phyloP scores from a whole-genome alignment of 2,888 invertebrate genomes.

The Hypomecis atomaria region DNA sequence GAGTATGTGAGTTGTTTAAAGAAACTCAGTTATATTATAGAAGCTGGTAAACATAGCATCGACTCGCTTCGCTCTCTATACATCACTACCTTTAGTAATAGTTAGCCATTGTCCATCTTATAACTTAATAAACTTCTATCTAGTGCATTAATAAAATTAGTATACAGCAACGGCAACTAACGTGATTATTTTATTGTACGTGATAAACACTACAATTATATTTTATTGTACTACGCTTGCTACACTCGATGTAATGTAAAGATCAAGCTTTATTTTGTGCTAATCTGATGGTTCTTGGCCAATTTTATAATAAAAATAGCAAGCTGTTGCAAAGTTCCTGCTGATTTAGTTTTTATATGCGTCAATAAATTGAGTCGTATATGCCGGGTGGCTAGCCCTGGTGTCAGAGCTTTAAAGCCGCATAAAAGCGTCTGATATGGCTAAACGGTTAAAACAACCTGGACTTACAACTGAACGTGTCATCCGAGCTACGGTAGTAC shows the following conservation, averaged over 20 bases:
- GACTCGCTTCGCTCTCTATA: background rate
- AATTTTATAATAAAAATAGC: background rate
- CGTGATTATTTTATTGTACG: constrained; percentile 10
- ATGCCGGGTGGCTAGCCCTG: too few species aligned
- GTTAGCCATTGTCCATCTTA: background rate
- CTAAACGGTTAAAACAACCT: too few species aligned
- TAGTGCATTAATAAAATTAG: constrained; percentile 7
- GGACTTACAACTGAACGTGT: too few species aligned
- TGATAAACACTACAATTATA: background rate
- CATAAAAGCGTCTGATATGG: too few species aligned
- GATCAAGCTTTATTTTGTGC: constrained; percentile 14
- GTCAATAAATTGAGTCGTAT: background rate
- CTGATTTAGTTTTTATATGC: background rate
- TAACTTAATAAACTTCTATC: constrained; percentile 6
- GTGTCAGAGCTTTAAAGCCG: too few species aligned
- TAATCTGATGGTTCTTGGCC: constrained; percentile 11
- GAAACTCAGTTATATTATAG: too few species aligned
- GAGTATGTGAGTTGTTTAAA: too few species aligned
- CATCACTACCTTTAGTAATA: background rate
- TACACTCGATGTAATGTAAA: constrained; percentile 10
- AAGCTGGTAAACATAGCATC: background rate
- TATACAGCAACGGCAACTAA: constrained; percentile 4
- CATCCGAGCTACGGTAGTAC: too few species aligned
- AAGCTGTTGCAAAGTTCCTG: background rate
- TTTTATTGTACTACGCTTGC: constrained; percentile 8